Conservation (phyloP, 1,140 invertebrate species). For the Neotoxoptera formosana region DNA sequence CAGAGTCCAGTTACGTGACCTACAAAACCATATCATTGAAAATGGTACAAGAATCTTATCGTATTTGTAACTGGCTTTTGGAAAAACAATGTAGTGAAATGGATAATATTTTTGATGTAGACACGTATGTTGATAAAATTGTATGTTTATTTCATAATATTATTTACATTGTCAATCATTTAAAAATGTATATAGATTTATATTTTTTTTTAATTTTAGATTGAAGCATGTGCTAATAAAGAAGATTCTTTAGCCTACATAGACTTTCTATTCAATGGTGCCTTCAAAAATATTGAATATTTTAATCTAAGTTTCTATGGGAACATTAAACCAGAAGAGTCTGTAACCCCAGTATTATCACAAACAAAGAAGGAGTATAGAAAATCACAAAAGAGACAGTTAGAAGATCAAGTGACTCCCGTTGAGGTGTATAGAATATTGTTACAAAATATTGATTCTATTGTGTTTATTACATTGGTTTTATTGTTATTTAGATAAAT, state of each 20-base stretch:
- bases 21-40: neutral
- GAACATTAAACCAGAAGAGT: neutral
- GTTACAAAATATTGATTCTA: neutral
- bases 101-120: constrained; percentile 30
- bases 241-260: constrained; percentile 1
- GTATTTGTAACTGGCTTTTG: constrained; percentile 29
- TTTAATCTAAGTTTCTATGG: constrained; percentile 29
- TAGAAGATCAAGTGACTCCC: constrained; percentile 30
- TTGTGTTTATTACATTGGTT: neutral
- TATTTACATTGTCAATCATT: neutral
- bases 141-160: neutral
- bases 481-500: neutral
- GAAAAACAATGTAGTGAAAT: constrained; percentile 38
- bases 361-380: neutral
- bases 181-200: neutral
- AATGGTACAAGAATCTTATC: constrained; percentile 35
- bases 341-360: neutral
- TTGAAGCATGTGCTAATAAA: constrained; percentile 21
- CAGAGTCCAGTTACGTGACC: neutral
- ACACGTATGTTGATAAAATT: constrained; percentile 36
- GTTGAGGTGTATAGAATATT: constrained; percentile 13
- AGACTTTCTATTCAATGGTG: neutral
- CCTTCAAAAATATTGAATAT: neutral
- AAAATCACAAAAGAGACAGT: constrained; percentile 14
- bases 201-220: neutral